Percentiles rank a stretch among this genome's conserved stretches.
phyloP scores from a whole-genome alignment of 2,888 invertebrate genomes.

The Heliconius ismenius region DNA sequence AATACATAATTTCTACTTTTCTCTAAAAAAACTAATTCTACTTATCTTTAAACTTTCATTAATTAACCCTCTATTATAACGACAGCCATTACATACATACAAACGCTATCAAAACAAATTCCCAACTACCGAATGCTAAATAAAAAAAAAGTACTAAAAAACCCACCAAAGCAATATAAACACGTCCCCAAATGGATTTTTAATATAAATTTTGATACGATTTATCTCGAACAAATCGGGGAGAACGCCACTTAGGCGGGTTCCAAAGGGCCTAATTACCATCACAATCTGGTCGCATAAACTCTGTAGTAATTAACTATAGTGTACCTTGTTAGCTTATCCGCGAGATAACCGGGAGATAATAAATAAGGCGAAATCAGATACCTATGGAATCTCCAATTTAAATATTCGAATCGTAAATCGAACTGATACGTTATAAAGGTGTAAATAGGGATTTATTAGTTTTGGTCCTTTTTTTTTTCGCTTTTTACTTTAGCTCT shows the following conservation, averaged over 20 bases:
- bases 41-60: slow-evolving; percentile 1
- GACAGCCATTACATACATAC: background rate
- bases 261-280: slow-evolving; percentile 65
- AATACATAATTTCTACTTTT: background rate
- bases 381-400: slow-evolving; percentile 53
- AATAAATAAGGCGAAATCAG: slow-evolving; percentile 59
- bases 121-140: slow-evolving; percentile 9
- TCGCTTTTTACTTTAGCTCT: background rate
- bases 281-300: slow-evolving; percentile 78
- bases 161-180: slow-evolving; percentile 37
- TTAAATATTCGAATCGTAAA: slow-evolving; percentile 45
- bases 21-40: background rate
- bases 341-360: slow-evolving; percentile 53
- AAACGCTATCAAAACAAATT: slow-evolving; percentile 22
- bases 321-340: slow-evolving; percentile 62
- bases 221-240: slow-evolving; percentile 76
- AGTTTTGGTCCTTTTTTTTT: background rate
- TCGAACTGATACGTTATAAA: slow-evolving; percentile 38
- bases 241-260: slow-evolving; percentile 71
- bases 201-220: slow-evolving; percentile 55
- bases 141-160: slow-evolving; percentile 21
- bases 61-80: background rate
- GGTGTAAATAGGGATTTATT: slow-evolving; percentile 37
- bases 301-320: slow-evolving; percentile 77
- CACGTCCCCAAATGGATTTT: slow-evolving; percentile 51